Evolutionary conservation across 2,113 vertebrate genomes (phyloP).

Genomic region (Genyomyrus donnyi): DNA sequence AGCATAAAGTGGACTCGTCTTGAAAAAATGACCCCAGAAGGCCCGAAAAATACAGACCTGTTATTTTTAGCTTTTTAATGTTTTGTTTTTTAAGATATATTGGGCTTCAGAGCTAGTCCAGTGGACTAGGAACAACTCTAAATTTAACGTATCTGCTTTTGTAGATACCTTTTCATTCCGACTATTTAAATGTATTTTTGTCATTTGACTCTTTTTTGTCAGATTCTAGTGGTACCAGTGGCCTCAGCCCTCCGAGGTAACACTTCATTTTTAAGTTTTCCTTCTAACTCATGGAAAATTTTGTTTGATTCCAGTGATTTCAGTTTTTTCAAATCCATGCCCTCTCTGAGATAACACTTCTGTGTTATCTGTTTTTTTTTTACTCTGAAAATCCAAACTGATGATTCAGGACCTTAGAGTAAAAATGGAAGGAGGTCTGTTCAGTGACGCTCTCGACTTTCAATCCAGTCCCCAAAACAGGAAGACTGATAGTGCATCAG

Average conservation of each 20-base stretch:
- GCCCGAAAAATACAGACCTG: background rate
- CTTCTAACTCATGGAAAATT: background rate
- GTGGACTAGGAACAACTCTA: background rate
- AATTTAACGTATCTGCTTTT: background rate
- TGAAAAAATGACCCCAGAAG: background rate
- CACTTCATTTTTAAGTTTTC: background rate
- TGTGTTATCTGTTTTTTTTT: background rate
- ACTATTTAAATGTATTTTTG: background rate
- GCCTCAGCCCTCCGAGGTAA: background rate
- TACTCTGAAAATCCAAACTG: background rate
- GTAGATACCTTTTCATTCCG: background rate
- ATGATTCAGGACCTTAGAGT: background rate
- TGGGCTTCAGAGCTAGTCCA: background rate
- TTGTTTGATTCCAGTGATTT: background rate
- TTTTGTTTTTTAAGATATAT: background rate
- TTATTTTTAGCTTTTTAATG: background rate
- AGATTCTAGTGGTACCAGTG: background rate
- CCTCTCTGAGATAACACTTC: background rate
- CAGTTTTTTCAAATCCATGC: background rate
- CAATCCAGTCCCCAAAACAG: background rate
- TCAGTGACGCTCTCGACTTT: background rate
- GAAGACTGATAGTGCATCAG: background rate
- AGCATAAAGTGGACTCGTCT: background rate
- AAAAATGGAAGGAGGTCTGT: background rate
- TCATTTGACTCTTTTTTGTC: background rate